Conservation (phyloP, 1,140 invertebrate species). For the Sarcophaga bullata region DNA sequence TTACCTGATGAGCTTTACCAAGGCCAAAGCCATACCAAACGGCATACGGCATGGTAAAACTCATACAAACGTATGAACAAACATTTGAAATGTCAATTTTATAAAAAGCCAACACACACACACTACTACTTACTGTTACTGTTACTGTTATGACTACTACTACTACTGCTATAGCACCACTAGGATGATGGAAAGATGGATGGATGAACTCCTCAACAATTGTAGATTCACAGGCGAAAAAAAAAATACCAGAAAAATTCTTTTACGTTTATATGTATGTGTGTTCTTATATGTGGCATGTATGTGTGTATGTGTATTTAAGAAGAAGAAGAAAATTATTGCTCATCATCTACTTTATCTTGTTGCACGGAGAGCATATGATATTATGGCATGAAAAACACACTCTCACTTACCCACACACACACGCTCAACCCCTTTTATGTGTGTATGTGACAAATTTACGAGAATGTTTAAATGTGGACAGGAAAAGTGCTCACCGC, state of each 20-base stretch:
- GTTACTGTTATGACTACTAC: not conserved
- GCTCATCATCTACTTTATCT: too few species aligned
- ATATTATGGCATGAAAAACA: not conserved
- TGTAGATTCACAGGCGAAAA: too few species aligned
- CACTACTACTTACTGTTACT: not conserved
- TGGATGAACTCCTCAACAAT: not conserved
- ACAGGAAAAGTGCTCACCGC: slow-evolving; percentile 38
- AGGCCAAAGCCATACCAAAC: not conserved
- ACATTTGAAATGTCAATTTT: not conserved
- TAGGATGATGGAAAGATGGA: not conserved
- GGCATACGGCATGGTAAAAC: too few species aligned
- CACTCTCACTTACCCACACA: too few species aligned
- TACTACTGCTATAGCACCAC: not conserved
- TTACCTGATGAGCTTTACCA: slow-evolving; percentile 37
- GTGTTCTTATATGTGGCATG: too few species aligned
- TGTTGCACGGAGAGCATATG: too few species aligned
- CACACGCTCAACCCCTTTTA: slow-evolving; percentile 39
- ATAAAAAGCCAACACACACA: not conserved
- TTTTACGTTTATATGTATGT: not conserved
- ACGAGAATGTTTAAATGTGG: slow-evolving; percentile 37
- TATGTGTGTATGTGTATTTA: not conserved
- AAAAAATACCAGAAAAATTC: too few species aligned
- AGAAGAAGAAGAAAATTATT: not conserved
- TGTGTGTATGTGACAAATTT: slow-evolving; percentile 39
- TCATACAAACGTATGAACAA: not conserved